Conservation (phyloP, 2,888 invertebrate species). For the Euplagia quadripunctaria region DNA sequence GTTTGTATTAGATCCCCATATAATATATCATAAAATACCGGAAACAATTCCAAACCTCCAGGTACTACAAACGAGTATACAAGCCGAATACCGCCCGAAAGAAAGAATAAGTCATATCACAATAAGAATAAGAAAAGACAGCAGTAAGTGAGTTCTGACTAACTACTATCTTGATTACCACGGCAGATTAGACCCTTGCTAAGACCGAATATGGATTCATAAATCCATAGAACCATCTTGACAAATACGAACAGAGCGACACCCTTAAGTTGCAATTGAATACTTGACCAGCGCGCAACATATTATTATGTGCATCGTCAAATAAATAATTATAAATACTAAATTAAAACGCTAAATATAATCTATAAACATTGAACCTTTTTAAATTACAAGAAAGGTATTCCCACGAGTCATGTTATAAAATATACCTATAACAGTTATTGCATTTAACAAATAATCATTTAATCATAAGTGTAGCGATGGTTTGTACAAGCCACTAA, state of each 20-base stretch:
- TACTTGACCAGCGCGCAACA: background rate
- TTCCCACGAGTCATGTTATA: constrained; percentile 43
- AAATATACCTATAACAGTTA: constrained; percentile 39
- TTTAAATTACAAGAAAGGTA: background rate
- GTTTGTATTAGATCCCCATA: background rate
- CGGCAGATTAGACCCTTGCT: too few species aligned
- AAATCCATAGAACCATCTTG: too few species aligned
- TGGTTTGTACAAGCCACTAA: constrained; percentile 46
- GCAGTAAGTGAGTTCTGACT: too few species aligned
- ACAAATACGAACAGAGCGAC: background rate
- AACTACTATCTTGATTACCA: too few species aligned
- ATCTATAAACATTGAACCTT: background rate
- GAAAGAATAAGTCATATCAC: too few species aligned
- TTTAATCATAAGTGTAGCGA: constrained; percentile 46
- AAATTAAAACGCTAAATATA: background rate
- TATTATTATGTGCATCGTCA: background rate
- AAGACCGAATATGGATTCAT: too few species aligned
- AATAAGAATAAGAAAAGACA: too few species aligned
- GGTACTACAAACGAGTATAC: background rate
- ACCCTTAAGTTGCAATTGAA: background rate
- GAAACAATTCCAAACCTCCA: background rate
- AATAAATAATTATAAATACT: background rate
- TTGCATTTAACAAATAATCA: constrained; percentile 49
- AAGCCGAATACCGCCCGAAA: background rate
- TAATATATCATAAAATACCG: background rate